Evolutionary conservation across 2,888 invertebrate species (phyloP).

Genomic region (Dioctria rufipes): DNA sequence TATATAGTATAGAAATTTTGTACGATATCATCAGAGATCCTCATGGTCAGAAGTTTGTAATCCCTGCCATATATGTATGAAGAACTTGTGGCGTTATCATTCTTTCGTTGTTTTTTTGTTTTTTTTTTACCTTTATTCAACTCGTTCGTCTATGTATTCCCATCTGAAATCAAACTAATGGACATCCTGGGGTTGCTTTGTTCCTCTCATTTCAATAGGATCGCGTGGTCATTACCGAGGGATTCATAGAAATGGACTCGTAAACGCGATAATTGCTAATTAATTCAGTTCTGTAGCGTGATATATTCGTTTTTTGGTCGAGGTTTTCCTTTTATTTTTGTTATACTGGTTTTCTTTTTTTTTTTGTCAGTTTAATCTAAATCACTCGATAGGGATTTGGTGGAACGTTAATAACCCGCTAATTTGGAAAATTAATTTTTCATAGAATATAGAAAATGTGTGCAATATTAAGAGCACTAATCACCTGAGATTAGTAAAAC

Average conservation of each 20-base stretch:
- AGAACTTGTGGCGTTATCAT: not conserved
- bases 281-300: conserved; percentile 53
- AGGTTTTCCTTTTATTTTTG: conserved; percentile 28
- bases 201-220: conserved; percentile 14
- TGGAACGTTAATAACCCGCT: conserved; percentile 42
- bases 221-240: conserved; percentile 24
- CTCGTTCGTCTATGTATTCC: conserved; percentile 51
- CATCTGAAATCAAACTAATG: conserved; percentile 60
- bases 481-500: conserved; percentile 29
- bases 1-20: too few species aligned
- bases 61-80: conserved; percentile 49
- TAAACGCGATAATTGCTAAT: conserved; percentile 57
- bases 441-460: conserved; percentile 11
- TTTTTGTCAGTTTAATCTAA: conserved; percentile 30
- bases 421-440: conserved; percentile 54
- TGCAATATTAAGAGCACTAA: conserved; percentile 8
- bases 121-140: conserved; percentile 20
- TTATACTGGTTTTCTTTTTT: not conserved
- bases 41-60: conserved; percentile 35
- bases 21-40: not conserved
- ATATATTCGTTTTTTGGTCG: conserved; percentile 18
- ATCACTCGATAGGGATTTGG: conserved; percentile 48
- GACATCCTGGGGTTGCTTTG: conserved; percentile 54
- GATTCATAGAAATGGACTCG: conserved; percentile 30
- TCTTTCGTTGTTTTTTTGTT: conserved; percentile 27